Evolutionary conservation across 2,113 vertebrate genomes (phyloP).

Genomic region (Eurystomus gularis): DNA sequence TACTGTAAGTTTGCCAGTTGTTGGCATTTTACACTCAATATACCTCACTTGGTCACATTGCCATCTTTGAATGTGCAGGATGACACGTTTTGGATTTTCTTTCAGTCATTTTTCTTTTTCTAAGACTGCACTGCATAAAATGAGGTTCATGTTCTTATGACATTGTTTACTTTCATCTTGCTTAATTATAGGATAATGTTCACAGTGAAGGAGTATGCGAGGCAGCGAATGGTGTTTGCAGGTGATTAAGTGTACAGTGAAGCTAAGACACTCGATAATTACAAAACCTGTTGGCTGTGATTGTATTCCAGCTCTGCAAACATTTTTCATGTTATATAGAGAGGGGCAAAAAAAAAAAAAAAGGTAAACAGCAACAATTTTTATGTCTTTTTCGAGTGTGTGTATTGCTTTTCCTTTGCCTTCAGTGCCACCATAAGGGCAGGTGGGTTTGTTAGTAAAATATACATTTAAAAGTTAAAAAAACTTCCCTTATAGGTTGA

Average conservation of each 20-base stretch:
- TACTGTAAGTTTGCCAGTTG: background rate
- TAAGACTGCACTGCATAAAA: background rate
- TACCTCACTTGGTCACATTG: background rate
- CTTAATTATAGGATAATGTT: conserved; percentile 58
- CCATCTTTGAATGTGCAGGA: conserved; percentile 14
- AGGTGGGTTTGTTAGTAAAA: background rate
- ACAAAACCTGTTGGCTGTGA: background rate
- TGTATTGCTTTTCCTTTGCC: background rate
- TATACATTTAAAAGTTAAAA: background rate
- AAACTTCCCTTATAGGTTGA: background rate
- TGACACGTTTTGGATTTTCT: background rate
- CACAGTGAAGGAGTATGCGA: conserved; percentile 10
- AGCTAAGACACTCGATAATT: conserved; percentile 23
- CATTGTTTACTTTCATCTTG: conserved; percentile 65
- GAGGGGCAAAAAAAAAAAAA: background rate
- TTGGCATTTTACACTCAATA: conserved; percentile 1
- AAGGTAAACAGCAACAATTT: background rate
- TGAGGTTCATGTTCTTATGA: conserved; percentile 25
- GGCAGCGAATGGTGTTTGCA: conserved; percentile 30
- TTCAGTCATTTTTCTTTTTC: background rate
- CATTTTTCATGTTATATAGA: background rate
- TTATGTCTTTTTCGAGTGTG: background rate
- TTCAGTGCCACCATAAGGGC: background rate
- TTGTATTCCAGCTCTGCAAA: background rate
- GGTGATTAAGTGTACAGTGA: conserved; percentile 40